A percentile compares a stretch with the other conserved stretches of the same genome.
phyloP scores from a whole-genome alignment of 1,140 invertebrate genomes.

The Cherax quadricarinatus region DNA sequence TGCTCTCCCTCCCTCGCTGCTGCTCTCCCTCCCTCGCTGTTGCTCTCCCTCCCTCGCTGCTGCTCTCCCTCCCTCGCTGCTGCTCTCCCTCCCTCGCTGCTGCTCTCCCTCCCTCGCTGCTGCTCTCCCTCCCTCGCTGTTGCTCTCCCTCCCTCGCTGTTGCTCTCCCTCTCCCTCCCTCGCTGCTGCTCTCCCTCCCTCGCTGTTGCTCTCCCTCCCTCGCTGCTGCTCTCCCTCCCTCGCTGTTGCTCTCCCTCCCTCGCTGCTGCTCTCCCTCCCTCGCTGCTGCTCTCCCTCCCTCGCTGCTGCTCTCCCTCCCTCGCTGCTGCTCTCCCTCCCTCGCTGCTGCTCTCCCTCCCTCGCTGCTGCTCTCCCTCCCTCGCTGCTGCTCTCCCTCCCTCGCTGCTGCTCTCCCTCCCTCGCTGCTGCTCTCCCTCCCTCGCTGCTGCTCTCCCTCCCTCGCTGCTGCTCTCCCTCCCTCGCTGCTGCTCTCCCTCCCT shows the following conservation, averaged over 20 bases:
- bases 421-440: not conserved
- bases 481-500: not conserved
- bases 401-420: not conserved
- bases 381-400: not conserved
- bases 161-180: too few species aligned
- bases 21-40: not conserved
- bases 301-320: not conserved
- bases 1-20: too few species aligned
- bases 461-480: not conserved
- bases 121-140: too few species aligned
- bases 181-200: not conserved
- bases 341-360: not conserved
- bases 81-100: too few species aligned
- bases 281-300: not conserved
- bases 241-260: not conserved
- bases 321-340: not conserved
- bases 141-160: too few species aligned
- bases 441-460: not conserved
- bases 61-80: not conserved
- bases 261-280: not conserved
- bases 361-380: not conserved
- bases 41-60: too few species aligned
- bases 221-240: not conserved
- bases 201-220: not conserved
- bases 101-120: not conserved